These are phyloP conservation scores for Heliconius eleuchia DNA, from an alignment of 1,140 invertebrate genomes.

Conservation along the genomic window DNA sequence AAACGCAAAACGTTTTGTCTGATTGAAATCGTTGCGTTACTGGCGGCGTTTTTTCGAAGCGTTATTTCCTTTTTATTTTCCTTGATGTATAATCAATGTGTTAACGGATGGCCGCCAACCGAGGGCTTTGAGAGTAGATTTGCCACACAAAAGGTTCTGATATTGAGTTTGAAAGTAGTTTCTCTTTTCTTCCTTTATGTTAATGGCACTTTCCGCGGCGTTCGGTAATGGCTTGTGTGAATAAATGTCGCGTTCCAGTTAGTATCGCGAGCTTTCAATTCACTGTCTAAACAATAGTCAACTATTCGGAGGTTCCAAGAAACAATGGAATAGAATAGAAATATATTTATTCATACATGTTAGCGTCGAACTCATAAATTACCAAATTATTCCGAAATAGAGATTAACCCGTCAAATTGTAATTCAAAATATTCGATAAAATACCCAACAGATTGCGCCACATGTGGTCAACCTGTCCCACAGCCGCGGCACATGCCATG, in stretches of 20 bases:
- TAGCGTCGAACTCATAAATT: constrained; percentile 50
- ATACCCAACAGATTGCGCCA: constrained; percentile 72
- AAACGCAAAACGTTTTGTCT: constrained; percentile 80
- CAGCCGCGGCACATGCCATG: constrained; percentile 78
- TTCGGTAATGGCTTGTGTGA: constrained; percentile 66
- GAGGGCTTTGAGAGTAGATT: constrained; percentile 74
- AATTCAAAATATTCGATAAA: constrained; percentile 69
- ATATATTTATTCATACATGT: constrained; percentile 21
- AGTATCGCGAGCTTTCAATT: constrained; percentile 35
- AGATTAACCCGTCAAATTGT: constrained; percentile 69
- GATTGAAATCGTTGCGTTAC: constrained; percentile 78
- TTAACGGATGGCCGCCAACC: constrained; percentile 75
- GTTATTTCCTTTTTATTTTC: constrained; percentile 79
- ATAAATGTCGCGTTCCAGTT: constrained; percentile 65
- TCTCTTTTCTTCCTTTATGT: constrained; percentile 76
- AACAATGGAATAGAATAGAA: not conserved
- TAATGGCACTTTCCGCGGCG: constrained; percentile 73
- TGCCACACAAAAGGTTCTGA: constrained; percentile 78
- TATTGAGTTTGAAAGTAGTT: constrained; percentile 79
- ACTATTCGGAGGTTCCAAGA: constrained; percentile 7
- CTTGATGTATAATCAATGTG: constrained; percentile 81
- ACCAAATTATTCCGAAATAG: constrained; percentile 63
- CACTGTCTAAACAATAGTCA: constrained; percentile 23
- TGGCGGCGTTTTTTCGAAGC: constrained; percentile 64
- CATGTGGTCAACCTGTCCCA: constrained; percentile 80